Base-by-base conservation (phyloP, 2,113 vertebrate genomes). In the Rhineura floridana region DNA sequence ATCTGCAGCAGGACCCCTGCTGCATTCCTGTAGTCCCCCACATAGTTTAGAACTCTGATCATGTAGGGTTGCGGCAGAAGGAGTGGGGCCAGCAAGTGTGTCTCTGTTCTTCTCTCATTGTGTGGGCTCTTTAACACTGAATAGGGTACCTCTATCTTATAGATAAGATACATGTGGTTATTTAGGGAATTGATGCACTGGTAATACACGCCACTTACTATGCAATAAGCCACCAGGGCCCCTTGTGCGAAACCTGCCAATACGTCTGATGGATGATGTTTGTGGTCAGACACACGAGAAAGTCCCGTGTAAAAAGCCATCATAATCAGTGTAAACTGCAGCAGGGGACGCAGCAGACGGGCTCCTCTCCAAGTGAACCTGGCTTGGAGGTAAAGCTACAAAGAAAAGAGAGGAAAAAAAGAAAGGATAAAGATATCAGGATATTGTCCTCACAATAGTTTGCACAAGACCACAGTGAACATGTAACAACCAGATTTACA, bases 321-420 rank as follows among this genome's bases (percentile, higher is more conserved):
- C 98, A 99, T 99, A 93, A 99, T 93, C 88, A 99, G 97, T n/a
- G 98, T 98, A 96, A 99, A 99, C 95, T 99, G 99, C 48, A 98
- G 97, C 84, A 99, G 97, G 1, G 99, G 99, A 70, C 99, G 98
- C 12, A 99, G 97, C 91, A 99, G 96, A 6, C 98, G 98, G 48
- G 98, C 98, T 12, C 98, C 99, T 25, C 97, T 97, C 98, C 98
- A 99, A 3, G 97, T 98, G 95, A 99, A 98, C 81, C 99, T 98
- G 86, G 98, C 98, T 97, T 99, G 98, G 86, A 99, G 97, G 95
- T 99, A 99, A 17, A 99, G 98, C 99, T 99, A 96, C 0, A 77
- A 2, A 28, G 7, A 73, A 86, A 65, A 93, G 1, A 30, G 9
- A 69, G 84, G 55, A 92, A 83, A 76, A 79, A 3, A 83, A 17